Base-by-base conservation (phyloP, 1,140 invertebrate species). In the Teleogryllus occipitalis region DNA sequence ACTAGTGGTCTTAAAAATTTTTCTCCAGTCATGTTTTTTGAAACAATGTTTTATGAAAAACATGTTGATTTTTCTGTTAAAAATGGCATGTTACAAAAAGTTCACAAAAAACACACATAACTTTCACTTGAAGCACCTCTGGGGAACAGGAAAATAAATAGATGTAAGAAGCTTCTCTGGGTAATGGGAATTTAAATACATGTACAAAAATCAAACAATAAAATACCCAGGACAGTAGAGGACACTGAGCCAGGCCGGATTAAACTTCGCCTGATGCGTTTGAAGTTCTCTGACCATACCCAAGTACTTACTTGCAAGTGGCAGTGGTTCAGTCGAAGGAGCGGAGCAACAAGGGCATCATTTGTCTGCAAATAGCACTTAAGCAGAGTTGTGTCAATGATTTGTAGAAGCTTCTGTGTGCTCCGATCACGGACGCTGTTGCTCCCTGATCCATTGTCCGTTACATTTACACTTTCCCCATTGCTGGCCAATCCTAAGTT, bases 361-460 rank as follows among this genome's bases (percentile, higher is more conserved):
- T 99, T 99, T 1, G 95, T 98, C 92, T 96, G 93, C 77, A 99
- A 89, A 88, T 98, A 99, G 86, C 97, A 98, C 85, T 99, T 99
- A 0, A 99, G 87, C 75, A 99, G 86, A 1, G 97, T 98, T 7
- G 97, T 99, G 85, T 99, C 98, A 81, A 99, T 97, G 74, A 98
- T 96, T 87, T 97, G 96, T 27, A 97, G 85, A 49, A 98, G 88
- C 82, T 97, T 87, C 81, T 89, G 86, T 78, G 85, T 85, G 54
- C 54, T 65, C 54, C 54, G 54, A 18, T 65, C 54, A 14, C 54
- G 54, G 10, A 65, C 54, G 0, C 10, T 65, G 54, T 65, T 65
- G 54, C 54, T 18, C 54, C 10, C 79, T 87, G 88, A 8, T 88
- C 87, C 18, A 18, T 65, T 65, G 54, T 65, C 54, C 18, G 54